Percentiles rank a stretch among this genome's conserved stretches.
Conservation (phyloP, 1,140 invertebrate genomes). For the Theocolax elegans region DNA sequence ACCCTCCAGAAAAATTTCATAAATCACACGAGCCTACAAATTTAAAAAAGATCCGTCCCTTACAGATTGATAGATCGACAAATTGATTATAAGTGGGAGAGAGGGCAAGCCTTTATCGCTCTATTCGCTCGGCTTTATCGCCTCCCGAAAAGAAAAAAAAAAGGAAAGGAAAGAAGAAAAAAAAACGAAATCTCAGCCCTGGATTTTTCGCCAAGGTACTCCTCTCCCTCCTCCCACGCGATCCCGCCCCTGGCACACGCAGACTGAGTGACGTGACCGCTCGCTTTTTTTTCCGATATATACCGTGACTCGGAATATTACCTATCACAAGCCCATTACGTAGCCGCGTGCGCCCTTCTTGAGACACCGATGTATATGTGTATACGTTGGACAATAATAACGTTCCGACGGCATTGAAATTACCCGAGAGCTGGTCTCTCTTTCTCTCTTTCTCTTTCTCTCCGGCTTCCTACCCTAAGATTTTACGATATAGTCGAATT, state of each 20-base stretch:
- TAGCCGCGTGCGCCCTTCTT: neutral
- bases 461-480: neutral
- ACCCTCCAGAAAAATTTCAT: no score
- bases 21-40: no score
- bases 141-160: slow-evolving; percentile 36
- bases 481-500: slow-evolving; percentile 24
- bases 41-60: no score
- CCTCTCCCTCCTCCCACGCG: slow-evolving; percentile 9
- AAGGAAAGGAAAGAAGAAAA: no score
- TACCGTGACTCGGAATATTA: slow-evolving; percentile 61
- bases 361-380: slow-evolving; percentile 15
- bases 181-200: no score
- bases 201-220: slow-evolving; percentile 18
- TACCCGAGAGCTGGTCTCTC: no score
- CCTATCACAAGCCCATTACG: slow-evolving; percentile 49
- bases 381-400: slow-evolving; percentile 22
- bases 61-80: slow-evolving; percentile 39
- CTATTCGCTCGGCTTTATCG: neutral
- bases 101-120: slow-evolving; percentile 13
- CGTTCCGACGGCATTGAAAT: slow-evolving; percentile 29
- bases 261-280: slow-evolving; percentile 51
- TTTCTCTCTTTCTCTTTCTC: no score
- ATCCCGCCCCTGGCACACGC: slow-evolving; percentile 11
- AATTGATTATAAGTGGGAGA: slow-evolving; percentile 24
- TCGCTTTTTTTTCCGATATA: slow-evolving; percentile 30